phyloP scores from a whole-genome alignment of 2,113 vertebrate species.

The Entomyzon cyanotis region DNA sequence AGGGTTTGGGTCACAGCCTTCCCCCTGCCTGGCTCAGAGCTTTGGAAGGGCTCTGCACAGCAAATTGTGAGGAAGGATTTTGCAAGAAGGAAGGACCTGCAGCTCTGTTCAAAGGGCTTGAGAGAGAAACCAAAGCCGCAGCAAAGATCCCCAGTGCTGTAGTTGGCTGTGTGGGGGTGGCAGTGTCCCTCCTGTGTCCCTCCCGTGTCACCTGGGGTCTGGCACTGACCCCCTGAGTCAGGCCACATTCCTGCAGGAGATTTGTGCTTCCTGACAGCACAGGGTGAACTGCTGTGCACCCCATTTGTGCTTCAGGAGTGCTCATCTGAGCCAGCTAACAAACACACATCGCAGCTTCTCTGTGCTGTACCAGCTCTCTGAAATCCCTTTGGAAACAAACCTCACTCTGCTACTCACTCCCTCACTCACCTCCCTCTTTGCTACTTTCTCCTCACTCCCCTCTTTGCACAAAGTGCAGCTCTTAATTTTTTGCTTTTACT shows the following conservation, averaged over 20 bases:
- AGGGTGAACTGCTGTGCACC: no score
- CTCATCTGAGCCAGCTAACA: neutral
- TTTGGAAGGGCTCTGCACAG: neutral
- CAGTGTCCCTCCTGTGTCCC: neutral
- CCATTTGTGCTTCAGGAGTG: rapidly evolving
- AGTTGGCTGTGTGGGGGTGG: no score
- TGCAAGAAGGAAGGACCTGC: neutral
- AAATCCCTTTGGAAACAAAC: neutral
- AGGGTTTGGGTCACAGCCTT: neutral
- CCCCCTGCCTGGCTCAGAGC: no score
- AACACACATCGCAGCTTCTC: neutral
- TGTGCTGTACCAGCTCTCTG: neutral
- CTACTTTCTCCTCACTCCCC: neutral
- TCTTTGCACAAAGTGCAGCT: neutral
- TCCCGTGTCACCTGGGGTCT: neutral
- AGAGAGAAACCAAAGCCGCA: neutral
- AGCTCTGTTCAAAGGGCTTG: neutral
- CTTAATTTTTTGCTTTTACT: neutral
- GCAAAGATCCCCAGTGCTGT: rapidly evolving
- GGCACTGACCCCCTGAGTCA: rapidly evolving
- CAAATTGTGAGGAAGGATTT: neutral
- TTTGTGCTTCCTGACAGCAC: neutral
- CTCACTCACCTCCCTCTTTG: neutral
- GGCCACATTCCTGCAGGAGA: neutral
- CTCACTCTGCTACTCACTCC: neutral